These are phyloP conservation scores for Limnephilus auricula DNA, from an alignment of 2,888 invertebrate species.

Conservation along the genomic window DNA sequence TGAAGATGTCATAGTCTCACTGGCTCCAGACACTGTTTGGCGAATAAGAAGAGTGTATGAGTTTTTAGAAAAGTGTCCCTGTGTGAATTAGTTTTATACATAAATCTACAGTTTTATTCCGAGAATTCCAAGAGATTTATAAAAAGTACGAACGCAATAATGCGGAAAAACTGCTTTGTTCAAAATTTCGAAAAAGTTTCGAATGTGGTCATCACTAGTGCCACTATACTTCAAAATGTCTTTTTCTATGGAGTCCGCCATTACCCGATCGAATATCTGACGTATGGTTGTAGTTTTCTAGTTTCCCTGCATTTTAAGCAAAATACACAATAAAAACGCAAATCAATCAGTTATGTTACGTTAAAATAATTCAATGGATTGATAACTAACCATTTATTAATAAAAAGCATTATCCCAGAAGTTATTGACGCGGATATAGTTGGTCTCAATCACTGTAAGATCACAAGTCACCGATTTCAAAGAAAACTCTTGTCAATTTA, in stretches of 20 bases:
- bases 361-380: background rate
- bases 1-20: no score
- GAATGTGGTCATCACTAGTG: background rate
- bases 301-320: background rate
- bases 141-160: no score
- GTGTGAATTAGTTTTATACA: no score
- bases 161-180: no score
- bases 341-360: background rate
- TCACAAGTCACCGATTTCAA: background rate
- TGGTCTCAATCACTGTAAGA: background rate
- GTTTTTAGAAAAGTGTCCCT: no score
- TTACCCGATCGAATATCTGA: background rate
- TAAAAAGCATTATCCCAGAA: no score
- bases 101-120: no score
- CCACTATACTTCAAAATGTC: background rate
- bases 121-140: no score
- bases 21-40: no score
- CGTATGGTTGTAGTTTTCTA: background rate
- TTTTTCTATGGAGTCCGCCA: background rate
- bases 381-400: background rate
- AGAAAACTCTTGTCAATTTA: background rate
- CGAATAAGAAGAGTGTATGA: no score
- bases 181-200: no score
- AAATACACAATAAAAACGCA: background rate
- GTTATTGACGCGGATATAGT: background rate